Percentiles rank a stretch among this genome's conserved stretches.
Conservation (phyloP, 2,888 invertebrate species). For the Pseudococcus longispinus region DNA sequence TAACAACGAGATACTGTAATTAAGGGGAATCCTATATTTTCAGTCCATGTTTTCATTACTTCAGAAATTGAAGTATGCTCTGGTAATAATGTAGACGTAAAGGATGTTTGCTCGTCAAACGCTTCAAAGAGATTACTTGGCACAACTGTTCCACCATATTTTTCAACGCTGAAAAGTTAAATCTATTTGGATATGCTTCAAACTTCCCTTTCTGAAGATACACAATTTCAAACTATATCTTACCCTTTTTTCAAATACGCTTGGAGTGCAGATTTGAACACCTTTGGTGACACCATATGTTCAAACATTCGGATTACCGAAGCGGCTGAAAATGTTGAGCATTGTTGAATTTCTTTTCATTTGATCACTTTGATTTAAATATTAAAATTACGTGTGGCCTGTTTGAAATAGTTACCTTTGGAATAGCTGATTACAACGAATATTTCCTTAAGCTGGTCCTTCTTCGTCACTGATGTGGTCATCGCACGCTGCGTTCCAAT, state of each 20-base stretch:
- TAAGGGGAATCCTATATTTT: conserved; percentile 75
- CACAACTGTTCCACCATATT: conserved; percentile 58
- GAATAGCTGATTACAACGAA: conserved; percentile 74
- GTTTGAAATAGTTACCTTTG: conserved; percentile 67
- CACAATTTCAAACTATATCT: not conserved
- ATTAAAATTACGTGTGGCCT: not conserved
- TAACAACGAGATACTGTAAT: conserved; percentile 66
- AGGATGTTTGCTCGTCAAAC: conserved; percentile 63
- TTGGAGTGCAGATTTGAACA: conserved; percentile 67
- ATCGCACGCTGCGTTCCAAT: conserved; percentile 68
- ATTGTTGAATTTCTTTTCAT: not conserved
- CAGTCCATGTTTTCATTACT: conserved; percentile 77
- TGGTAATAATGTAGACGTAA: conserved; percentile 45
- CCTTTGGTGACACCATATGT: conserved; percentile 67
- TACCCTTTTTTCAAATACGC: conserved; percentile 63
- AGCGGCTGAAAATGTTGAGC: conserved; percentile 63
- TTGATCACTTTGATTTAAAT: not conserved
- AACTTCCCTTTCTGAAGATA: too few relatives aligned
- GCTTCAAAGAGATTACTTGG: conserved; percentile 58
- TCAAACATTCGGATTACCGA: conserved; percentile 74
- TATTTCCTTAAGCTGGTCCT: conserved; percentile 68
- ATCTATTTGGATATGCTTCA: too few relatives aligned
- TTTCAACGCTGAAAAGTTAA: not conserved
- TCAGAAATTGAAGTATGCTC: conserved; percentile 63
- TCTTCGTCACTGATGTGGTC: conserved; percentile 67